phyloP scores from a whole-genome alignment of 2,113 vertebrate species.

The Tachysurus fulvidraco region DNA sequence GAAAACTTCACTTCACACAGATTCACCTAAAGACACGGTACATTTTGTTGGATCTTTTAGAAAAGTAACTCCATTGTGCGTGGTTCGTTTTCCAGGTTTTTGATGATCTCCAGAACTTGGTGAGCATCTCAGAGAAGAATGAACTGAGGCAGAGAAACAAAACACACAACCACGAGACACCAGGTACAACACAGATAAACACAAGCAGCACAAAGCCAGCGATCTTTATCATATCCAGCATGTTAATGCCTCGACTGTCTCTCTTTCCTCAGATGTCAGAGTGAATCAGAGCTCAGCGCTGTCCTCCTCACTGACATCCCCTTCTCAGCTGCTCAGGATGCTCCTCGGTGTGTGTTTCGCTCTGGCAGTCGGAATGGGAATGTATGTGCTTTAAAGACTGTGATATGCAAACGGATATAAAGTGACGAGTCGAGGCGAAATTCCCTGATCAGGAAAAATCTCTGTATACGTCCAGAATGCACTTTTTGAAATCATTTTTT shows the following conservation, averaged over 20 bases:
- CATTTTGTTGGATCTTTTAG: neutral
- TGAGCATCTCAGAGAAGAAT: conserved; percentile 48
- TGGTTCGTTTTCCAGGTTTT: conserved; percentile 64
- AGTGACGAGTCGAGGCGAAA: neutral
- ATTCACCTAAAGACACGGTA: neutral
- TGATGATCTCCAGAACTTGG: conserved; percentile 68
- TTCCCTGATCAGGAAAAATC: neutral
- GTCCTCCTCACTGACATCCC: neutral
- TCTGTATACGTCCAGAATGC: neutral
- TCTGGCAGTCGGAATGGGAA: conserved; percentile 18
- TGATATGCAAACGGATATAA: neutral
- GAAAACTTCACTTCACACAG: neutral
- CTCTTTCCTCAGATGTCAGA: neutral
- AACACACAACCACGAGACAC: conserved; percentile 18
- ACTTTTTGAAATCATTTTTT: neutral
- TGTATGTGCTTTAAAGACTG: neutral
- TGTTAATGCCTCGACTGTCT: neutral
- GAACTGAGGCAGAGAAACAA: conserved; percentile 33
- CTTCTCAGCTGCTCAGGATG: conserved; percentile 19
- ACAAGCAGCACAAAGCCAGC: neutral
- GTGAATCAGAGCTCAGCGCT: neutral
- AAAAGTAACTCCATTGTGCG: neutral
- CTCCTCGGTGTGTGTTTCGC: conserved; percentile 18
- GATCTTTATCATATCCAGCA: neutral
- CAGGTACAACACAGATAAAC: neutral